Evolutionary conservation across 2,888 invertebrate species (phyloP), one percentile per base, ranked within the genome.

Genomic region (Eristalinus aeneus): DNA sequence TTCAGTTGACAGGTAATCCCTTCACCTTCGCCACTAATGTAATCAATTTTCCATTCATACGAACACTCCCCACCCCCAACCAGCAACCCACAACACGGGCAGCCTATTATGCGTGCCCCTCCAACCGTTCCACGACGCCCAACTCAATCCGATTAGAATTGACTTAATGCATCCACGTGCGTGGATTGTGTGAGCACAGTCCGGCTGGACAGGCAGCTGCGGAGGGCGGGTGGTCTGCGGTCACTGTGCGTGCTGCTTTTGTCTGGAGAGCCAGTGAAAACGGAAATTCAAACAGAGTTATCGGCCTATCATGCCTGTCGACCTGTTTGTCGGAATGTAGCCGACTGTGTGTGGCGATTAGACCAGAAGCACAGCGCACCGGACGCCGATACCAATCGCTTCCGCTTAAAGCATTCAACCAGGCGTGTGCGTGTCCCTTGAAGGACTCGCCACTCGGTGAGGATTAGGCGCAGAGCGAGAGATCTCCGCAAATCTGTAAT

Each of bases 401-500:
- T 46, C 46, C 46, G 46, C 16, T 46, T 46, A 31, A 61, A 61
- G 20, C 61, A 31, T 39, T 60, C 31, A 58, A 8, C 16, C 31
- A 10, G 39, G 16, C n/a, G n/a, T 27, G n/a, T 20, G 27, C 46
- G 68, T 68, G 67, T 20, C 34, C 20, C 34, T 63, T 46, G 9
- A 8, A 60, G 31, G 20, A 12, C 16, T 10, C 12, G 11, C 56
- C 11, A 11, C 10, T 56, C 11, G 16, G 12, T 32, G 53, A 61
- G 34, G 32, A 58, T 53, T 72, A 72, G 71, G 60, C 58, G 22
- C 20, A 27, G 54, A 53, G 46, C 10, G 63, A 81, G 27, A 27
- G 27, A 27, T 27, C 27, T 74, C 68, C 74, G 69, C 80, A 74
- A 65, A 71, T 60, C 63, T 65, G 65, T 81, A 71, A 81, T 81